phyloP scores from a whole-genome alignment of 2,797 vertebrate species.

The Falco naumanni region DNA sequence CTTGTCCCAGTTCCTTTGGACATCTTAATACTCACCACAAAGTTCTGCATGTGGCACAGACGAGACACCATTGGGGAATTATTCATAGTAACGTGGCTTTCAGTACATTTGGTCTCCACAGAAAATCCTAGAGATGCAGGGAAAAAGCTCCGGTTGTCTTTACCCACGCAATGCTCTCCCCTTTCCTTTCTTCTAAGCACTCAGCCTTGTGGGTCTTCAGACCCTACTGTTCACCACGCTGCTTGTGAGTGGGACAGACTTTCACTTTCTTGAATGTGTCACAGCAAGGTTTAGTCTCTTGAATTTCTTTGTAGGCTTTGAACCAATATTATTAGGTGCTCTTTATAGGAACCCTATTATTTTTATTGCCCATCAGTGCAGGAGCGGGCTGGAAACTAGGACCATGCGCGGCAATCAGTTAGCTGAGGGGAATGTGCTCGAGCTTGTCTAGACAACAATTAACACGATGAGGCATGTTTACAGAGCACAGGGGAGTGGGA shows the following conservation, averaged over 20 bases:
- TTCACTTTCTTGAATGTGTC: neutral
- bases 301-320: neutral
- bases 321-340: neutral
- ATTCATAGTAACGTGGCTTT: fast-evolving
- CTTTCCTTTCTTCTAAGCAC: neutral
- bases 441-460: no score
- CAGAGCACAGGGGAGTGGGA: no score
- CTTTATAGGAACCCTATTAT: neutral
- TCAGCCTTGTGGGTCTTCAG: neutral
- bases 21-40: neutral
- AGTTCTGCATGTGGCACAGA: neutral
- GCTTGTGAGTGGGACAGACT: neutral
- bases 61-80: neutral
- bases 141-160: neutral
- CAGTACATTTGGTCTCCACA: neutral
- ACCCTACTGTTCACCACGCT: neutral
- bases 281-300: neutral
- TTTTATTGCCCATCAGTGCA: neutral
- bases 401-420: no score
- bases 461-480: no score
- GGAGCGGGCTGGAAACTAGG: no score
- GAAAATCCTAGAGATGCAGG: neutral
- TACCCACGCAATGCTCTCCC: neutral
- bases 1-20: neutral
- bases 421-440: no score